Conservation (phyloP, 1,140 invertebrate species). For the Brachionus calyciflorus region DNA sequence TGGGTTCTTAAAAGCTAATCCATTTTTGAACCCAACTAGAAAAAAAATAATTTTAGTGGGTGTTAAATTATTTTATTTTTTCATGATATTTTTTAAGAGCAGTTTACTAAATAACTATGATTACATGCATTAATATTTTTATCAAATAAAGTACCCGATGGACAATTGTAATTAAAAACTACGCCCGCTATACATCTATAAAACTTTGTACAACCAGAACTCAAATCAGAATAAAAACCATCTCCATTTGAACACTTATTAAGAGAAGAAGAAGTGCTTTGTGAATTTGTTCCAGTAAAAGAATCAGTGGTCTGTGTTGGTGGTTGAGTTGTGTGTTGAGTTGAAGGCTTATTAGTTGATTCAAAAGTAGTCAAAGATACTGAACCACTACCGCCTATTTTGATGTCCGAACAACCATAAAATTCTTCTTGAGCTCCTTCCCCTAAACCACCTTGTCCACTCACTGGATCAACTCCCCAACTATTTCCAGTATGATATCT, state of each 20-base stretch:
- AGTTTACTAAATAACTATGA: background rate
- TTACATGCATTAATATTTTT: background rate
- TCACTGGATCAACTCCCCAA: background rate
- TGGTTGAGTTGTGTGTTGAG: too few relatives aligned
- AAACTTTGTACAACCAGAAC: too few relatives aligned
- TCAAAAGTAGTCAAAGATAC: too few relatives aligned
- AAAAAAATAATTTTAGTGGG: too few relatives aligned
- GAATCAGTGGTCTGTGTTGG: too few relatives aligned
- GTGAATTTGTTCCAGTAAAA: too few relatives aligned
- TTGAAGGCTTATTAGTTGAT: background rate
- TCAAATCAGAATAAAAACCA: too few relatives aligned
- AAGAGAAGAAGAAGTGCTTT: background rate
- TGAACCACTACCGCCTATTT: background rate
- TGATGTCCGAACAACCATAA: conserved; percentile 10
- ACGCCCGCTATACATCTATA: too few relatives aligned
- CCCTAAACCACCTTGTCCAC: background rate
- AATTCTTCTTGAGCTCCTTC: background rate
- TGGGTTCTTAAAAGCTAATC: too few relatives aligned
- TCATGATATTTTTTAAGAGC: background rate
- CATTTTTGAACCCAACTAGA: too few relatives aligned
- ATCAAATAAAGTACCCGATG: background rate
- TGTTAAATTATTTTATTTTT: too few relatives aligned
- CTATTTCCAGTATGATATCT: conserved; percentile 66
- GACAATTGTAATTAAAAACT: too few relatives aligned
- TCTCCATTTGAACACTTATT: background rate